These are phyloP conservation scores for Lysandra coridon DNA, from an alignment of 2,888 invertebrate genomes.

Conservation along the genomic window DNA sequence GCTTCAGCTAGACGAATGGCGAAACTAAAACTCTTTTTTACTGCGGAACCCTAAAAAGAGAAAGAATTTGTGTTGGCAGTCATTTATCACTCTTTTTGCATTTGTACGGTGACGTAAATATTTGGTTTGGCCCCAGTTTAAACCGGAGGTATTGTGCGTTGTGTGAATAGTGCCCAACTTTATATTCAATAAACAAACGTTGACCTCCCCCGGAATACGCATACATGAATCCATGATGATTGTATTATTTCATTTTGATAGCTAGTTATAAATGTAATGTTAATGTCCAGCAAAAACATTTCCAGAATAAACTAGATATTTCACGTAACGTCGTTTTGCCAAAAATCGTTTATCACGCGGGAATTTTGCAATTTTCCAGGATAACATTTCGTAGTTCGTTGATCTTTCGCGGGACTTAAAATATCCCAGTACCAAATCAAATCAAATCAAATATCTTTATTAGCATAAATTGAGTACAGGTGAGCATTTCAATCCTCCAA, in stretches of 20 bases:
- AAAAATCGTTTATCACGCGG: too few species aligned
- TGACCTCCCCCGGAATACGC: not conserved
- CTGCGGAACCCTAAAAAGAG: constrained; percentile 7
- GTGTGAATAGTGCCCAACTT: constrained; percentile 16
- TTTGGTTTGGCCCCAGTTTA: constrained; percentile 16
- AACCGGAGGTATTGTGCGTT: constrained; percentile 12
- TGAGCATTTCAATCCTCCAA: too few species aligned
- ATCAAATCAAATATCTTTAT: too few species aligned
- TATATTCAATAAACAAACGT: constrained; percentile 10
- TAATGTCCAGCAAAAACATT: not conserved
- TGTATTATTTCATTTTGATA: constrained; percentile 17
- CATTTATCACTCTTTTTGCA: constrained; percentile 23
- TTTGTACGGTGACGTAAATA: constrained; percentile 22
- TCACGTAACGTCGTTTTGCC: not conserved
- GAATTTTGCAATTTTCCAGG: too few species aligned
- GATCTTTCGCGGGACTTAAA: too few species aligned
- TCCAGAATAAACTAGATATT: not conserved
- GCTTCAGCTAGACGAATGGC: constrained; percentile 4
- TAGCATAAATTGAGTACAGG: too few species aligned
- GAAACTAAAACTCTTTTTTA: constrained; percentile 11
- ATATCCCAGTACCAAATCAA: too few species aligned
- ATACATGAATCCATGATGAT: constrained; percentile 22
- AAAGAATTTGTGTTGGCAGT: constrained; percentile 19
- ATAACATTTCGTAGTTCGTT: too few species aligned
- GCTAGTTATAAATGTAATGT: not conserved